Evolutionary conservation across 1,140 invertebrate genomes (phyloP).

Genomic region (Brachionus paranguensis): DNA sequence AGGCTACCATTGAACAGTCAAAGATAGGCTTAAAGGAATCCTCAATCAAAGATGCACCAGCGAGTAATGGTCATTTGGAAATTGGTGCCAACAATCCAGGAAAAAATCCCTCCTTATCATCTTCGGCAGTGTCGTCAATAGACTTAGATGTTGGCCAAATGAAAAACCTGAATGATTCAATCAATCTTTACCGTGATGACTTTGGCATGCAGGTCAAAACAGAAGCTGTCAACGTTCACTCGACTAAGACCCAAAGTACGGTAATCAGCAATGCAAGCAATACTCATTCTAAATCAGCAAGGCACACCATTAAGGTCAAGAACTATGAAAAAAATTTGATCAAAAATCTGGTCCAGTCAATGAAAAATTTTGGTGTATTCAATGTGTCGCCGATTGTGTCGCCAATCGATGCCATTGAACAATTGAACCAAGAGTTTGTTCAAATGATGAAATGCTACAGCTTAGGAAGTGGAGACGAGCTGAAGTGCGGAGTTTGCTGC

Average conservation of each 20-base stretch:
- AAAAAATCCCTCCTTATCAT: background rate
- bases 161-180: background rate
- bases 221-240: background rate
- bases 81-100: background rate
- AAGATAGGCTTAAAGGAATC: background rate
- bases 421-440: background rate
- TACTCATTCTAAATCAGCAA: background rate
- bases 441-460: background rate
- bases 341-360: background rate
- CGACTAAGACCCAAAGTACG: background rate
- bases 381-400: background rate
- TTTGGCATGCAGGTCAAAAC: background rate
- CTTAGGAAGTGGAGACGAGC: background rate
- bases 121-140: background rate
- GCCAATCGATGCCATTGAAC: background rate
- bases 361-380: slow-evolving; percentile 8
- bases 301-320: background rate
- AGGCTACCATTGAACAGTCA: background rate
- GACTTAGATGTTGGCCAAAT: background rate
- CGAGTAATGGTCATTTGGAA: background rate
- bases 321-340: slow-evolving; percentile 2
- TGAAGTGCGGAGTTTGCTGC: background rate
- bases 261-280: background rate
- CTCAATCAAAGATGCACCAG: background rate
- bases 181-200: slow-evolving; percentile 9